phyloP scores from a whole-genome alignment of 2,797 vertebrate genomes.

The Phyllotis vaccarum region DNA sequence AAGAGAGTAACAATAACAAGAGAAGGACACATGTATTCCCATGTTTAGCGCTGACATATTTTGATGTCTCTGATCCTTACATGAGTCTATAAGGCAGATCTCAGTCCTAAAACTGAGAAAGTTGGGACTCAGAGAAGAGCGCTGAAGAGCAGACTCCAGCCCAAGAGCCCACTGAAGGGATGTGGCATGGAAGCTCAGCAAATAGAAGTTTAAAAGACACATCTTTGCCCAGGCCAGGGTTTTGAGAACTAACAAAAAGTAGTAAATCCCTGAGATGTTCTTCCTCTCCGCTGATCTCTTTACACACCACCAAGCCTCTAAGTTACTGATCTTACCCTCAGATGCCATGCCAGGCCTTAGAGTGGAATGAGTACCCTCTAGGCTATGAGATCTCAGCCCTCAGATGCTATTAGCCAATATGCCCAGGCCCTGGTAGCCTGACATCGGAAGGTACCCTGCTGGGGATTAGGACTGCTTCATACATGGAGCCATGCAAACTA shows the following conservation, averaged over 20 bases:
- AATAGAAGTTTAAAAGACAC: rapidly evolving
- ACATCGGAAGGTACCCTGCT: not conserved
- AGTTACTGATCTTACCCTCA: not conserved
- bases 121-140: rapidly evolving
- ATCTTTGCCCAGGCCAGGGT: too few species aligned
- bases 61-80: not conserved
- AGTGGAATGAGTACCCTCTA: not conserved
- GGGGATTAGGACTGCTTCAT: rapidly evolving
- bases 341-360: not conserved
- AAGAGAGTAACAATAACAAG: not conserved
- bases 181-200: rapidly evolving
- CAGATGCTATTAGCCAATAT: rapidly evolving
- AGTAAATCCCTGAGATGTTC: not conserved
- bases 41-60: not conserved
- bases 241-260: not conserved
- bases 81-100: rapidly evolving
- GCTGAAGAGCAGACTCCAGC: not conserved
- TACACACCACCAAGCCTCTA: not conserved
- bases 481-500: not conserved
- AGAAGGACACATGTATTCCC: rapidly evolving
- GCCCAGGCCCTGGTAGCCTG: rapidly evolving
- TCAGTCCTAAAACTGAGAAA: not conserved
- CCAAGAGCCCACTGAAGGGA: rapidly evolving
- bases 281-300: not conserved
- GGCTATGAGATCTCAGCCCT: not conserved